Evolutionary conservation across 2,113 vertebrate species (phyloP).

Genomic region (Plectropomus leopardus): DNA sequence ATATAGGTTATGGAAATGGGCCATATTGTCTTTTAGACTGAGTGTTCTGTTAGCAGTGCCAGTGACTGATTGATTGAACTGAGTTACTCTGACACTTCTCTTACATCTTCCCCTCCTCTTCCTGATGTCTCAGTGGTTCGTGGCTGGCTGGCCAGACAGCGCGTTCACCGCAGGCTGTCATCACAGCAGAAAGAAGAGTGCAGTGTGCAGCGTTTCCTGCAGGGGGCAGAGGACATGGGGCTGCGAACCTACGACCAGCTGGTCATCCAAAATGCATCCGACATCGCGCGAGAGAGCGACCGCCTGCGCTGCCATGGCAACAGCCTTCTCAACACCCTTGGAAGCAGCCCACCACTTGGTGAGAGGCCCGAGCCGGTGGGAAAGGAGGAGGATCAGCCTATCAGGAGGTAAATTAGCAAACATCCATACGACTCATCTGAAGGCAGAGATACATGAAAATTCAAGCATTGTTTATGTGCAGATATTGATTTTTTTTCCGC

Average conservation of each 20-base stretch:
- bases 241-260: constrained; percentile 90
- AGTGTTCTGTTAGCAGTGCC: no score
- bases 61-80: no score
- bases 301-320: constrained; percentile 86
- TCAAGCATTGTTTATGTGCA: not conserved
- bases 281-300: constrained; percentile 93
- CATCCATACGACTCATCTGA: not conserved
- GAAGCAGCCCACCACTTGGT: constrained; percentile 81
- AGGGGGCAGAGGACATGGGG: constrained; percentile 91
- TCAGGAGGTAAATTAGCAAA: constrained; percentile 85
- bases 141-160: constrained; percentile 92
- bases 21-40: no score
- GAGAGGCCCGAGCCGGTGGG: constrained; percentile 86
- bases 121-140: constrained; percentile 85
- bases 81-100: constrained; percentile 4
- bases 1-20: no score
- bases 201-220: constrained; percentile 90
- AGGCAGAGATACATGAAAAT: not conserved
- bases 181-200: constrained; percentile 85
- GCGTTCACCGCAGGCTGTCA: constrained; percentile 81
- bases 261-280: constrained; percentile 94
- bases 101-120: constrained; percentile 9
- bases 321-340: constrained; percentile 45
- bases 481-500: not conserved
- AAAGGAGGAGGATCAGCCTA: constrained; percentile 86